These are phyloP conservation scores for Melikaiella ostensackeni DNA, from an alignment of 2,888 invertebrate species.

Conservation along the genomic window DNA sequence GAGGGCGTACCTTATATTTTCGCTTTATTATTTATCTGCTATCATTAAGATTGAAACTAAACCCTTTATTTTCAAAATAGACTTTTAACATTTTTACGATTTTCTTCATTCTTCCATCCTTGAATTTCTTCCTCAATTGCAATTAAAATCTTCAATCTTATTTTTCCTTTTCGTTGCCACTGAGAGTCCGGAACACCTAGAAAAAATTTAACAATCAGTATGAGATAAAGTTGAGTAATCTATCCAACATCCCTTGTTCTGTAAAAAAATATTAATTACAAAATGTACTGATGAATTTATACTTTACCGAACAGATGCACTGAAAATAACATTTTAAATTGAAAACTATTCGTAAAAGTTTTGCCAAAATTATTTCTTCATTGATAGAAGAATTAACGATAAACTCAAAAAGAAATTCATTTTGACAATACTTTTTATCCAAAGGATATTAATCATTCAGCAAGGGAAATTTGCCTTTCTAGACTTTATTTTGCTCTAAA, in stretches of 20 bases:
- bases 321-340: not conserved
- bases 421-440: too few relatives aligned
- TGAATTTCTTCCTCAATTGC: not conserved
- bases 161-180: not conserved
- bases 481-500: conserved; percentile 77
- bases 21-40: not conserved
- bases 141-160: not conserved
- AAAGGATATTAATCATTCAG: conserved; percentile 29
- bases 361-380: too few relatives aligned
- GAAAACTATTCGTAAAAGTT: not conserved
- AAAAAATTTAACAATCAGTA: not conserved
- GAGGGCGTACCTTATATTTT: not conserved
- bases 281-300: not conserved
- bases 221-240: conserved; percentile 16
- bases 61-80: not conserved
- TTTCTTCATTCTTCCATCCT: not conserved
- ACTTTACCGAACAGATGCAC: not conserved
- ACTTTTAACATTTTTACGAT: not conserved
- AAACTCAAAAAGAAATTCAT: too few relatives aligned
- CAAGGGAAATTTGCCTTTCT: conserved; percentile 70
- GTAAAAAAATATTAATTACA: not conserved
- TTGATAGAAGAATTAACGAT: too few relatives aligned
- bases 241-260: not conserved
- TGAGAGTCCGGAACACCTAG: conserved; percentile 17
- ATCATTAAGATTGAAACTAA: not conserved